Percentiles rank a stretch among this genome's conserved stretches.
Evolutionary conservation across 2,888 invertebrate genomes (phyloP).

Genomic region (Cheilosia impressa): DNA sequence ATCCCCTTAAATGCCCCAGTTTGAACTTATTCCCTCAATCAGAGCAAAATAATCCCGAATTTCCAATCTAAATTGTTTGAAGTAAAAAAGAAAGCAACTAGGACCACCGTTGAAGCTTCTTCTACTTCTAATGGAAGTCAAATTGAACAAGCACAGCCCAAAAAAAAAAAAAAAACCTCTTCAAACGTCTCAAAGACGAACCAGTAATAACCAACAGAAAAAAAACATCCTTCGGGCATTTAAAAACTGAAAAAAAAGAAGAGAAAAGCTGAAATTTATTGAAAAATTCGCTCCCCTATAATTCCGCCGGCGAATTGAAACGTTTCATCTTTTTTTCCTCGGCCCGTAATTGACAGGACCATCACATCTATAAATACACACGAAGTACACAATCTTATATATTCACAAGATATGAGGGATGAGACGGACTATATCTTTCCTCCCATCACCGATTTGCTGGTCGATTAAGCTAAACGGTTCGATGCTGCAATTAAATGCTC

Average conservation of each 20-base stretch:
- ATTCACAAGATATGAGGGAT: not conserved
- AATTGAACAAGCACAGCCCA: conserved; percentile 21
- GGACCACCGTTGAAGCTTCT: not conserved
- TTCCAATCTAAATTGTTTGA: not conserved
- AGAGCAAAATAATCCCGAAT: too few relatives aligned
- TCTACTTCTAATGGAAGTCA: conserved; percentile 32
- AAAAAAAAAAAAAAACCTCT: conserved; percentile 20
- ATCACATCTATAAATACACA: conserved; percentile 34
- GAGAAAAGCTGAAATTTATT: conserved; percentile 31
- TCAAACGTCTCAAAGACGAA: conserved; percentile 31
- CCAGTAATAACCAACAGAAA: conserved; percentile 11
- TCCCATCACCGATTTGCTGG: conserved; percentile 37
- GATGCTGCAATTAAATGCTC: conserved; percentile 54
- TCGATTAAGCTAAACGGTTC: conserved; percentile 47
- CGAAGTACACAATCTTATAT: conserved; percentile 5
- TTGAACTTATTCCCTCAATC: too few relatives aligned
- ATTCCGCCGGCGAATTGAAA: not conserved
- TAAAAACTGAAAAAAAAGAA: not conserved
- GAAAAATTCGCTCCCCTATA: conserved; percentile 20
- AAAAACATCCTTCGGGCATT: conserved; percentile 46
- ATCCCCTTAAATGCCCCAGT: too few relatives aligned
- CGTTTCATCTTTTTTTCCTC: conserved; percentile 28
- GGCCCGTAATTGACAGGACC: conserved; percentile 47
- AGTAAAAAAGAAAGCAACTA: not conserved
- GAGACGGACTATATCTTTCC: not conserved